Conservation (phyloP, 2,888 invertebrate species). For the Chrysolina haemoptera region DNA sequence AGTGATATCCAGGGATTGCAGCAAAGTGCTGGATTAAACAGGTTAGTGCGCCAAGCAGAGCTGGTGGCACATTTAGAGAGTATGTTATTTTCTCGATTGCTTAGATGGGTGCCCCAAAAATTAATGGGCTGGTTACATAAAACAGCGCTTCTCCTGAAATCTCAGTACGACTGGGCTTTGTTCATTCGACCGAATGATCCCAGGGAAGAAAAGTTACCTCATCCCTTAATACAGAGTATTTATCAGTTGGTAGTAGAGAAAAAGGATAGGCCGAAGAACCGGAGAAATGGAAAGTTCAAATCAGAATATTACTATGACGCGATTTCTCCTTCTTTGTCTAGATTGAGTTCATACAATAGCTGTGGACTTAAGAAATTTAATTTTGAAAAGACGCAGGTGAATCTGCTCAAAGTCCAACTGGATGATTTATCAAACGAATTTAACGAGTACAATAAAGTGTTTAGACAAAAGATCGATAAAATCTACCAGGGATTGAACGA, state of each 20-base stretch:
- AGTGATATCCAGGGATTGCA: conserved; percentile 88
- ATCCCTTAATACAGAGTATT: conserved; percentile 81
- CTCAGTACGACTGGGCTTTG: conserved; percentile 81
- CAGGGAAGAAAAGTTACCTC: conserved; percentile 83
- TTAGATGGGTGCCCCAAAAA: conserved; percentile 76
- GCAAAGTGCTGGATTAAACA: conserved; percentile 84
- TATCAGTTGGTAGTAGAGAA: conserved; percentile 83
- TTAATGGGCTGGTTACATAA: conserved; percentile 78
- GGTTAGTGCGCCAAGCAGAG: conserved; percentile 86
- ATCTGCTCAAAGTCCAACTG: conserved; percentile 52
- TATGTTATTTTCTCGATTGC: conserved; percentile 83
- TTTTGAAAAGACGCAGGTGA: conserved; percentile 38
- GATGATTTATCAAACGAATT: conserved; percentile 59
- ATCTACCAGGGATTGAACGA: conserved; percentile 42
- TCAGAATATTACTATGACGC: conserved; percentile 40
- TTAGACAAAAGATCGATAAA: conserved; percentile 58
- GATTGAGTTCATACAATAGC: conserved; percentile 57
- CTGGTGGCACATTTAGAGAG: conserved; percentile 87
- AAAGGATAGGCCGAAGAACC: conserved; percentile 74
- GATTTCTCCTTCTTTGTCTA: conserved; percentile 53
- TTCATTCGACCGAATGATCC: conserved; percentile 89
- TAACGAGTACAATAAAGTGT: conserved; percentile 55
- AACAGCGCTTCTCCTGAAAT: conserved; percentile 83
- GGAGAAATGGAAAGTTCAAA: conserved; percentile 63
- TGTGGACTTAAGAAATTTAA: conserved; percentile 32